Base-by-base conservation (phyloP, 2,113 vertebrate genomes). In the Spheniscus mendiculus region DNA sequence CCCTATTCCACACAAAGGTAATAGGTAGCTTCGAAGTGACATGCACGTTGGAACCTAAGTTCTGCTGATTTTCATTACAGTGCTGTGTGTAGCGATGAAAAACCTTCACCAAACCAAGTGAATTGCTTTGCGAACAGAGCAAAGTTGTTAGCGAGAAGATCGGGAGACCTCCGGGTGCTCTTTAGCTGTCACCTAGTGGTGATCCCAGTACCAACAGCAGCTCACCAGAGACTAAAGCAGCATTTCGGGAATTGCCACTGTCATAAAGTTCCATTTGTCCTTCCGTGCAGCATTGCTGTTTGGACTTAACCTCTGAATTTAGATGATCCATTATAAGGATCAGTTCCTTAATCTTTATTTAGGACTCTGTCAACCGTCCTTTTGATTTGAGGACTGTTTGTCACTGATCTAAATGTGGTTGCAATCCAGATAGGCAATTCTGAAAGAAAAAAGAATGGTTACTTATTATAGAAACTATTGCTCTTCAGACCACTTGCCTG, bases 61-160 rank as follows among this genome's bases (percentile, higher is more conserved):
- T 95, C 45, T 83, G 59, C 81, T 82, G 72, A 71, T 95, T 95
- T 97, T 82, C 76, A 40, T 77, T 92, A 27, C 15, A 40, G 29
- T 40, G 12, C 29, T 45, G 9, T 59, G 12, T 45, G 23, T 22
- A 65, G 19, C 36, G 32, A 61, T 79, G 14, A 40, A 76, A 79
- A 96, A 71, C 26, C 52, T 74, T 91, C 44, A 55, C 77, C 26
- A 79, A 85, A 84, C 6, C 44, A 19, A 56, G 15, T 23, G 29
- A 85, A 76, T 77, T 85, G 13, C 49, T 91, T 85, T 65, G 76
- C 36, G n/a, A 82, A 19, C 26, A 63, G 22, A 59, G 47, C 32
- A 72, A 55, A 59, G 17, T 34, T 71, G 14, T 36, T 59, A 30
- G 8, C 15, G 7, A 56, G 32, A 65, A 40, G 12, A 23, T 20